Base-by-base conservation (phyloP, 2,888 invertebrate species). In the Xestia xanthographa region DNA sequence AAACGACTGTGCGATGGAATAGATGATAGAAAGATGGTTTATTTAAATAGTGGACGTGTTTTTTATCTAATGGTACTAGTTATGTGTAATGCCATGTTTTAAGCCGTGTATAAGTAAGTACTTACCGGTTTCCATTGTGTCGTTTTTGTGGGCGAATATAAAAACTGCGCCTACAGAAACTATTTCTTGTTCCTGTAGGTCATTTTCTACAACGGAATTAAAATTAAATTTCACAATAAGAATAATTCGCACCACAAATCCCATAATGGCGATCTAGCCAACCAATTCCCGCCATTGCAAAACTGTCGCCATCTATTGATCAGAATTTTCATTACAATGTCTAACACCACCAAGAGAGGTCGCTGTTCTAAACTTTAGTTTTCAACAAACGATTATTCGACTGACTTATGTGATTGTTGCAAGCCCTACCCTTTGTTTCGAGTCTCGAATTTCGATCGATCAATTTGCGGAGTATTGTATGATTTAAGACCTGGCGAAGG, bases 21-120 rank as follows among this genome's bases (percentile, higher is more conserved):
- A 90, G 88, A 86, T 88, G 95, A 95, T 95, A 95, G 90, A 92
- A 89, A 93, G 91, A 94, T 94, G 93, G 92, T 93, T 92, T 93
- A 91, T 93, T 92, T 92, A 92, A 93, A 92, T 92, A 90, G 82
- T 87, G 86, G 76, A 87, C 86, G 76, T 83, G 87, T 89, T 90
- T 90, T 86, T 86, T 85, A 85, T 84, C 79, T 88, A 84, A 87
- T 87, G 88, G 83, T 79, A 84, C 86, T 84, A 79, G 86, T 83
- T 86, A 79, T 85, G 72, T 77, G 84, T 86, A 81, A 75, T 79
- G 62, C 48, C 66, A 88, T 87, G 78, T 88, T 88, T 85, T 78
- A 74, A 81, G 83, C 72, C 73, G 71, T 58, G 84, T 74, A 34
- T 34, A 62, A 70, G 73, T 86, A 34, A 5, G 34, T 34, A 34